Evolutionary conservation across 1,140 invertebrate species (phyloP).

Genomic region (Heliothis virescens): DNA sequence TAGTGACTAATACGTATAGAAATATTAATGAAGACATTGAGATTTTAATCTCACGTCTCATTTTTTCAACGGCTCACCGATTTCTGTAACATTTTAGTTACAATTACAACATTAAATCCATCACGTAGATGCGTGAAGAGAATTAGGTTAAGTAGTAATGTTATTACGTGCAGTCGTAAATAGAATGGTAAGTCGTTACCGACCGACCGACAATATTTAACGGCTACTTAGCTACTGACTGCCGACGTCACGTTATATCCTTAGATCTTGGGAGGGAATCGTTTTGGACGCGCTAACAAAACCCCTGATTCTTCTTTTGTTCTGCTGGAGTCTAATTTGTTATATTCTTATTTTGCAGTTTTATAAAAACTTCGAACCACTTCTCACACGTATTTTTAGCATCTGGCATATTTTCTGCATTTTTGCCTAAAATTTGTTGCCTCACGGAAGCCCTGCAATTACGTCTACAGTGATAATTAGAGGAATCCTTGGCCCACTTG

Average conservation of each 20-base stretch:
- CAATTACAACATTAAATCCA: constrained; percentile 16
- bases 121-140: neutral
- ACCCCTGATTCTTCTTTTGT: neutral
- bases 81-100: neutral
- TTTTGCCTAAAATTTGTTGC: neutral
- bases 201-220: constrained; percentile 9
- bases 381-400: neutral
- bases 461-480: constrained; percentile 55
- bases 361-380: too few species aligned
- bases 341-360: too few species aligned
- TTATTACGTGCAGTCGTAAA: constrained; percentile 24
- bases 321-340: neutral
- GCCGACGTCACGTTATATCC: constrained; percentile 12
- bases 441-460: constrained; percentile 48
- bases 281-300: constrained; percentile 18
- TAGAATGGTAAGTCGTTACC: constrained; percentile 7
- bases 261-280: neutral
- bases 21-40: too few species aligned
- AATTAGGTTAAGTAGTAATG: constrained; percentile 38
- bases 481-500: constrained; percentile 34
- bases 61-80: neutral
- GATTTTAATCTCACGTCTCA: too few species aligned
- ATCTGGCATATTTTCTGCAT: neutral
- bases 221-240: constrained; percentile 3
- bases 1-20: neutral